phyloP scores from a whole-genome alignment of 1,140 invertebrate species.

The Cyrtorhinus lividipennis region DNA sequence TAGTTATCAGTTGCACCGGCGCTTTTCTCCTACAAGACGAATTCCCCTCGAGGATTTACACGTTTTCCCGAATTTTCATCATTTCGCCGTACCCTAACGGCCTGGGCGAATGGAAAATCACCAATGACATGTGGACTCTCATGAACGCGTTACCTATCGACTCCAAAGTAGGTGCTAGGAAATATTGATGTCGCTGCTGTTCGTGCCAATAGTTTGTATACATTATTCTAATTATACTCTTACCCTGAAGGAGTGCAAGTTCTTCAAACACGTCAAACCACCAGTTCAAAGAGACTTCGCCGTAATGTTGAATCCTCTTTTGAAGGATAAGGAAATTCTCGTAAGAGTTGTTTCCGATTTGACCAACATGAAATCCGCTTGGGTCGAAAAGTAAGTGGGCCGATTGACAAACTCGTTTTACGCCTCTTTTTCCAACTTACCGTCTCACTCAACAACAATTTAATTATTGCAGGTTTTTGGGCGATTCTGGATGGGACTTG shows the following conservation, averaged over 20 bases:
- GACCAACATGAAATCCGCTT: conserved; percentile 11
- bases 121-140: conserved; percentile 15
- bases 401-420: background rate
- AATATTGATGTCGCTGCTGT: too few relatives aligned
- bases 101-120: conserved; percentile 14
- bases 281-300: conserved; percentile 4
- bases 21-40: background rate
- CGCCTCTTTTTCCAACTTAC: background rate
- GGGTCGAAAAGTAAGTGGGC: background rate
- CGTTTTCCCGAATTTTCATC: conserved; percentile 7
- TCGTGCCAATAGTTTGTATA: too few relatives aligned
- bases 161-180: background rate
- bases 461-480: conserved; percentile 8
- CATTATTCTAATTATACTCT: too few relatives aligned
- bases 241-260: too few relatives aligned
- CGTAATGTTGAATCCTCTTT: conserved; percentile 5
- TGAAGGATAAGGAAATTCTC: conserved; percentile 9
- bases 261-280: too few relatives aligned
- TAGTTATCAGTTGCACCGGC: conserved; percentile 6
- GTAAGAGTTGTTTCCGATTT: conserved; percentile 2
- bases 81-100: conserved; percentile 1
- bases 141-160: background rate
- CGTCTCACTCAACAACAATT: background rate
- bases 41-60: background rate
- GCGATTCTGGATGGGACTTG: conserved; percentile 15